Evolutionary conservation across 2,797 vertebrate species (phyloP).

Genomic region (Macropus fuliginosus): DNA sequence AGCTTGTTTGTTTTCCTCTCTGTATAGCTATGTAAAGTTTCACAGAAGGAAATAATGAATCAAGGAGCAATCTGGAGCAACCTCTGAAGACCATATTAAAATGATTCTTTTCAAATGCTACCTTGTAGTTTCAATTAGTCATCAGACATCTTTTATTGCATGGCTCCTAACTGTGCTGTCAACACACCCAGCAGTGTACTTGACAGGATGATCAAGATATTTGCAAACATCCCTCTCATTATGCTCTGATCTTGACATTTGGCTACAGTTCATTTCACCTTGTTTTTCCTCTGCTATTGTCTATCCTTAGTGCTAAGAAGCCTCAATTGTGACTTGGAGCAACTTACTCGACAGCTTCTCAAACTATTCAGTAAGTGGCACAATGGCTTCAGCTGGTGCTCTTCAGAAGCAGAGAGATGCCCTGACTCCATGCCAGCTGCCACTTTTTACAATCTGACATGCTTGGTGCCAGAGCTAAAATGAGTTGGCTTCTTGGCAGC

Average conservation of each 20-base stretch:
- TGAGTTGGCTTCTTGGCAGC: constrained; percentile 40
- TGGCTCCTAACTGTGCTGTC: constrained; percentile 58
- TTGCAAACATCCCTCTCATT: constrained; percentile 22
- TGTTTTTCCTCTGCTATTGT: constrained; percentile 9
- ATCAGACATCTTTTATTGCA: constrained; percentile 34
- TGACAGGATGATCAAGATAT: constrained; percentile 30
- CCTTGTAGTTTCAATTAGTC: constrained; percentile 34
- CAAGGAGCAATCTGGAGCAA: not conserved
- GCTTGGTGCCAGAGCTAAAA: not conserved
- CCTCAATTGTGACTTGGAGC: constrained; percentile 24
- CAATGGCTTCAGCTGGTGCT: constrained; percentile 35
- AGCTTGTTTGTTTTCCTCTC: not conserved
- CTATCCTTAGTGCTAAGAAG: not conserved
- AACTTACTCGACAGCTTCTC: not conserved
- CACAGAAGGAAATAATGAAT: not conserved
- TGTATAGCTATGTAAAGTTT: not conserved
- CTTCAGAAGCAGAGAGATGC: constrained; percentile 32
- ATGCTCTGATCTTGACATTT: not conserved
- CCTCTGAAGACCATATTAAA: not conserved
- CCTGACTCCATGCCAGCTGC: constrained; percentile 7
- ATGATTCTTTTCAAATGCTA: not conserved
- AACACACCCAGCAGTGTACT: constrained; percentile 2
- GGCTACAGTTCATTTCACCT: rapidly evolving
- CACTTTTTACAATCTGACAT: not conserved
- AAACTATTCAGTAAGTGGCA: constrained; percentile 43